These are phyloP conservation scores for Phyllotreta striolata DNA, from an alignment of 2,888 invertebrate genomes.

Conservation along the genomic window DNA sequence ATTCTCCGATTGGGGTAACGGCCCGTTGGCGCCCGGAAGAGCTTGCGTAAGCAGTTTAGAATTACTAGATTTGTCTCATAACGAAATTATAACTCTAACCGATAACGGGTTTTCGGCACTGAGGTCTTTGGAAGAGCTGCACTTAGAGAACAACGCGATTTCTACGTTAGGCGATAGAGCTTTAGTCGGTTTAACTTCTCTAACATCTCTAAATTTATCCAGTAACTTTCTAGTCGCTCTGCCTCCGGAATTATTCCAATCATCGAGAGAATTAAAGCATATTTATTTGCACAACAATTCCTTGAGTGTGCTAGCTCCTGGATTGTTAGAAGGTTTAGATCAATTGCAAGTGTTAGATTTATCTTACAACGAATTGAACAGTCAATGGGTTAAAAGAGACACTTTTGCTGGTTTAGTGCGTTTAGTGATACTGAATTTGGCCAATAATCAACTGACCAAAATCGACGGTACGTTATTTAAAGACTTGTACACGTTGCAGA, in stretches of 20 bases:
- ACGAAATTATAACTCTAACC: slow-evolving; percentile 75
- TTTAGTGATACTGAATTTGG: slow-evolving; percentile 77
- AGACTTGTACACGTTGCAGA: slow-evolving; percentile 77
- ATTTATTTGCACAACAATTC: slow-evolving; percentile 82
- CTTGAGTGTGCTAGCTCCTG: slow-evolving; percentile 76
- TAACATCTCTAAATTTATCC: slow-evolving; percentile 79
- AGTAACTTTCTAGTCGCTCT: slow-evolving; percentile 80
- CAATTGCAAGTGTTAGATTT: slow-evolving; percentile 78
- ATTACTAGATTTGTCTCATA: slow-evolving; percentile 76
- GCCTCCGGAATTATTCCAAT: slow-evolving; percentile 80
- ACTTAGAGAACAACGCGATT: slow-evolving; percentile 79
- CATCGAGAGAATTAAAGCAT: slow-evolving; percentile 75
- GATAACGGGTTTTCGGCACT: slow-evolving; percentile 77
- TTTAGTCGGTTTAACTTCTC: slow-evolving; percentile 72
- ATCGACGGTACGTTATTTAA: slow-evolving; percentile 77
- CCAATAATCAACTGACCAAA: slow-evolving; percentile 75
- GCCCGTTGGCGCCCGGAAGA: slow-evolving; percentile 67
- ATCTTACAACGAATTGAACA: slow-evolving; percentile 78
- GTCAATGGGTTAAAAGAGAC: slow-evolving; percentile 79
- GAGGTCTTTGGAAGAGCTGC: slow-evolving; percentile 73
- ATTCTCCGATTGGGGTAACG: slow-evolving; percentile 76
- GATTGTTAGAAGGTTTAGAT: slow-evolving; percentile 75
- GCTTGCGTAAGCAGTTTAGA: slow-evolving; percentile 76
- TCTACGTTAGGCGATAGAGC: slow-evolving; percentile 77
- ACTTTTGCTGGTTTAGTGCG: slow-evolving; percentile 79